A percentile compares a stretch with the other conserved stretches of the same genome.
These are phyloP conservation scores for Pseudomugil tenellus DNA, from an alignment of 2,797 vertebrate genomes.

Conservation along the genomic window DNA sequence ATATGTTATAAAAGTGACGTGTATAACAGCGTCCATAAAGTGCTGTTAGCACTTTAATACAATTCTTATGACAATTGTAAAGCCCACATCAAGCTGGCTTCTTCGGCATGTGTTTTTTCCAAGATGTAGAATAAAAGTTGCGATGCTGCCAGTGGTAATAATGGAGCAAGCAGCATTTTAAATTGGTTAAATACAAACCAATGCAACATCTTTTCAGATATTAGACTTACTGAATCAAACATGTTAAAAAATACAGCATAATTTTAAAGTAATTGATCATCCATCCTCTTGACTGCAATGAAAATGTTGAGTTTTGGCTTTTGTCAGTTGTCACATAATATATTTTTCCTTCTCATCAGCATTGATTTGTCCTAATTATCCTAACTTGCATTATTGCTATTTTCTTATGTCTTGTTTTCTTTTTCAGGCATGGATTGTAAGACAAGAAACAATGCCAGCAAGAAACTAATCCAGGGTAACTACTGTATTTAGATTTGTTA, in stretches of 20 bases:
- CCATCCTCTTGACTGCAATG: not conserved
- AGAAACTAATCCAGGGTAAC: constrained; percentile 95
- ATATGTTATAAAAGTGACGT: not conserved
- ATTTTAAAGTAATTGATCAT: not conserved
- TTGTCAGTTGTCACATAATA: not conserved
- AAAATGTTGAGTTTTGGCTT: no score
- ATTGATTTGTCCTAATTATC: not conserved
- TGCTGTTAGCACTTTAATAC: not conserved
- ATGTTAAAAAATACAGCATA: not conserved
- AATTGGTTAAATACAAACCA: not conserved
- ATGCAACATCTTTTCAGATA: not conserved
- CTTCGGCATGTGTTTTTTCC: not conserved
- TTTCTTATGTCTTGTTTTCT: constrained; percentile 2
- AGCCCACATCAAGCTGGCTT: not conserved
- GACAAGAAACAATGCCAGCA: constrained; percentile 79
- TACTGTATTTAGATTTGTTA: not conserved
- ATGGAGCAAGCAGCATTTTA: not conserved
- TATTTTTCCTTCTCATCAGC: not conserved
- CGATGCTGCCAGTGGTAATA: not conserved
- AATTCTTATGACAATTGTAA: not conserved
- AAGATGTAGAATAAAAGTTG: not conserved
- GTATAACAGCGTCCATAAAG: not conserved
- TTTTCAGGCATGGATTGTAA: constrained; percentile 90
- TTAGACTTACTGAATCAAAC: not conserved
- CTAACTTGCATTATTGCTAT: not conserved